Percentiles rank a stretch among this genome's conserved stretches.
Evolutionary conservation across 2,113 vertebrate species (phyloP).

Genomic region (Nipponia nippon): DNA sequence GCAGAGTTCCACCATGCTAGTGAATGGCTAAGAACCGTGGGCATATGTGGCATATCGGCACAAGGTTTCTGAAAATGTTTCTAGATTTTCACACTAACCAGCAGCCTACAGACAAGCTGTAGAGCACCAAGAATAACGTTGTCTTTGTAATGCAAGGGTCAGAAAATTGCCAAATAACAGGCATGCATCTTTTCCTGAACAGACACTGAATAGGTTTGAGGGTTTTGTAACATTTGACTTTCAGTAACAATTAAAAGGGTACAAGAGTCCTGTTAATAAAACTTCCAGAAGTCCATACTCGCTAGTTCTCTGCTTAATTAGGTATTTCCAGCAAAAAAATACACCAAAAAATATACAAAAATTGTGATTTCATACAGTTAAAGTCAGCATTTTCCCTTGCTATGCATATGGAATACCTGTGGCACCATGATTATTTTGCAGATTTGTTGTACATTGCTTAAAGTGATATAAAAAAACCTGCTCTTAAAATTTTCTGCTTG

Average conservation of each 20-base stretch:
- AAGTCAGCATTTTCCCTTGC: not conserved
- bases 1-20: not conserved
- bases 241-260: not conserved
- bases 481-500: not conserved
- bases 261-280: not conserved
- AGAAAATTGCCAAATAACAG: not conserved
- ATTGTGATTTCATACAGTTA: not conserved
- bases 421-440: not conserved
- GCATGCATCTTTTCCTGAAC: not conserved
- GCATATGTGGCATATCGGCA: not conserved
- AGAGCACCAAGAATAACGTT: not conserved
- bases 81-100: not conserved
- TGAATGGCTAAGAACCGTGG: not conserved
- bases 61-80: not conserved
- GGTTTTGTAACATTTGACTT: not conserved
- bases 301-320: not conserved
- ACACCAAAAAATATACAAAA: not conserved
- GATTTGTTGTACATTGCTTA: not conserved
- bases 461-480: not conserved
- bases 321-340: not conserved
- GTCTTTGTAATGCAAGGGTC: not conserved
- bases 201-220: not conserved
- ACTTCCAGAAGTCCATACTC: not conserved
- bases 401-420: not conserved
- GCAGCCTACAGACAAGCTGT: not conserved